phyloP scores from a whole-genome alignment of 2,797 vertebrate species.

The Pangasius sanitwongsei region DNA sequence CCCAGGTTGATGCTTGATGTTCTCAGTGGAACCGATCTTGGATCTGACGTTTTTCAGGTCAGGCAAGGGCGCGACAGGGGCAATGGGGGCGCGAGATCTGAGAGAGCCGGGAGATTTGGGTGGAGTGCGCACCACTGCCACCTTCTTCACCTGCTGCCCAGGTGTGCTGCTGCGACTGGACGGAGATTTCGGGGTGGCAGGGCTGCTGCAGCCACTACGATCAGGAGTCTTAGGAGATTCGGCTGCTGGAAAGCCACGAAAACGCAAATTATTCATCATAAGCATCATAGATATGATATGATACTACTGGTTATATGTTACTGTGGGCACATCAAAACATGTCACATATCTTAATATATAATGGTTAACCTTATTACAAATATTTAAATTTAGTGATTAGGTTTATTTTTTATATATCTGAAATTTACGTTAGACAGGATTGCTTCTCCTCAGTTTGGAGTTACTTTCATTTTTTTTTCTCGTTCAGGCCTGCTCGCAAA shows the following conservation, averaged over 20 bases:
- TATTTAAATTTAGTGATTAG: too few relatives aligned
- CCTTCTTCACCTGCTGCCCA: conserved; percentile 76
- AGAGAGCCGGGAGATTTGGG: conserved; percentile 86
- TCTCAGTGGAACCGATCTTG: conserved; percentile 90
- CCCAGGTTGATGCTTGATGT: conserved; percentile 89
- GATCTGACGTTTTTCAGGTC: conserved; percentile 88
- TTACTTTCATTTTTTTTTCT: too few relatives aligned
- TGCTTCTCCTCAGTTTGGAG: too few relatives aligned
- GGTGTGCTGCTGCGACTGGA: conserved; percentile 84
- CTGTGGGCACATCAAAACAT: neutral
- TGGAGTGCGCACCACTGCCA: conserved; percentile 89
- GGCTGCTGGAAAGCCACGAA: conserved; percentile 59
- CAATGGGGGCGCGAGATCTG: conserved; percentile 78
- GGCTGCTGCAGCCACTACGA: conserved; percentile 86
- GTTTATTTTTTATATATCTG: neutral
- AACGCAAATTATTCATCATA: neutral
- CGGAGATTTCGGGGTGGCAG: conserved; percentile 86
- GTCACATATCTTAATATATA: neutral
- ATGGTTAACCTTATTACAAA: too few relatives aligned
- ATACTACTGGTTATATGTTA: neutral
- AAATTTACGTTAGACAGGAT: too few relatives aligned
- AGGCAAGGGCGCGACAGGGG: conserved; percentile 80
- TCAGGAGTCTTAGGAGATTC: conserved; percentile 83
- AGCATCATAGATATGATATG: neutral
- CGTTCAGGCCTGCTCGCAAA: neutral